Conservation (phyloP, 53 echinoderm and acorn worm species). For the Zoroaster sp. region DNA sequence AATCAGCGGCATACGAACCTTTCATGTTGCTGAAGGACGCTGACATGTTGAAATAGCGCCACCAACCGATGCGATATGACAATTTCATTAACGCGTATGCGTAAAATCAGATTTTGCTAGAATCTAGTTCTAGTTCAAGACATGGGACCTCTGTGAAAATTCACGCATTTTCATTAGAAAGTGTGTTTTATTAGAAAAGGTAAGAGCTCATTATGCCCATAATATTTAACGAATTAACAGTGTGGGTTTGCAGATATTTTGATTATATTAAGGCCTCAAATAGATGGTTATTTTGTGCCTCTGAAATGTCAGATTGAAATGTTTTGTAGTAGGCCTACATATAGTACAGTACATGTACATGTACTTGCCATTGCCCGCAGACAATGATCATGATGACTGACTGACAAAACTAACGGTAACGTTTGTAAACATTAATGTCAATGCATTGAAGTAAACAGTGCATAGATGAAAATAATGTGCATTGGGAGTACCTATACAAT, state of each 20-base stretch:
- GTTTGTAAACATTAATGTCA: no score
- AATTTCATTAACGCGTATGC: neutral
- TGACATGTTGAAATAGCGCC: slow-evolving; percentile 24
- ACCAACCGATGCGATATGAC: neutral
- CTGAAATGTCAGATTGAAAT: no score
- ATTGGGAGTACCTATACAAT: no score
- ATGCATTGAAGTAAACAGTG: no score
- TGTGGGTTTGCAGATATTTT: neutral
- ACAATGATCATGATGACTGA: no score
- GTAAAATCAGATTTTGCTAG: neutral
- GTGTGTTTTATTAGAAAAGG: neutral
- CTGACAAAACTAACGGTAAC: no score
- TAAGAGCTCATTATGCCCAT: neutral
- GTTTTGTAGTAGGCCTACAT: no score
- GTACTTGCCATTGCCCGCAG: no score
- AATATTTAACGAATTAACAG: neutral
- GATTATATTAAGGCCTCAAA: neutral
- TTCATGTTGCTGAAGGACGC: slow-evolving; percentile 7
- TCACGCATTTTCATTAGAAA: neutral
- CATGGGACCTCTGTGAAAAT: neutral
- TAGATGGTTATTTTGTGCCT: no score
- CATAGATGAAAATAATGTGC: no score
- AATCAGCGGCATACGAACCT: slow-evolving; percentile 2
- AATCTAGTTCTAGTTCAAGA: neutral
- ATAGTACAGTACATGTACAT: no score